Evolutionary conservation across 2,888 invertebrate genomes (phyloP).

Genomic region (Labia minor): DNA sequence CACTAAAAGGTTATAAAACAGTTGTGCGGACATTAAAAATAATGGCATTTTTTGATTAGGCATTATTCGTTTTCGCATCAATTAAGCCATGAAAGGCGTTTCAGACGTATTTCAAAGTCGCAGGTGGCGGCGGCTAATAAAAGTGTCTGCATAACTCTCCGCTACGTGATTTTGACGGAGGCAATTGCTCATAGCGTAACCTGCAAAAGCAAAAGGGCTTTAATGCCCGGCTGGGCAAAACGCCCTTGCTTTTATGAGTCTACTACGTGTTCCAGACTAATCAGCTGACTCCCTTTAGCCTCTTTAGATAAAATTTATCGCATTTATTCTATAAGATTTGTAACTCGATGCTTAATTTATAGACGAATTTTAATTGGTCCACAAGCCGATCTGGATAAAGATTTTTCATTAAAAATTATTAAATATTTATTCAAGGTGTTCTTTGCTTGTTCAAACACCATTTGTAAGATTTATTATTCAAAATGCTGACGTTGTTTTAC

Average conservation of each 20-base stretch:
- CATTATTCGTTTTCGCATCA: not conserved
- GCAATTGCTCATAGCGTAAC: conserved; percentile 8
- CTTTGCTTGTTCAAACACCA: too few relatives aligned
- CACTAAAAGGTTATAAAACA: too few relatives aligned
- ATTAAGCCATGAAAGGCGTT: not conserved
- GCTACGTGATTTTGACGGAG: conserved; percentile 13
- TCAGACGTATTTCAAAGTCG: not conserved
- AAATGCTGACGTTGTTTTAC: conserved; percentile 4
- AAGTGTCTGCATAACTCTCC: conserved; percentile 2
- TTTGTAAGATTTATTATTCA: not conserved
- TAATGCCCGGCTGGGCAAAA: not conserved
- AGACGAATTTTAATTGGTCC: too few relatives aligned
- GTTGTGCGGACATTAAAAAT: too few relatives aligned
- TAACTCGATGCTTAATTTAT: too few relatives aligned
- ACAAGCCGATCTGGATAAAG: too few relatives aligned
- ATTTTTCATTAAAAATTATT: too few relatives aligned
- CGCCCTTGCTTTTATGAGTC: not conserved
- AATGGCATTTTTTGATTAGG: too few relatives aligned
- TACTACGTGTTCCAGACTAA: not conserved
- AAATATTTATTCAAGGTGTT: too few relatives aligned
- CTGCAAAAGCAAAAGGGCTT: conserved; percentile 13
- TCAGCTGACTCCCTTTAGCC: not conserved
- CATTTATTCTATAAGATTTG: too few relatives aligned
- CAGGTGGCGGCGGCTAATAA: conserved; percentile 3
- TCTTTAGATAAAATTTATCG: not conserved